Base-by-base conservation (phyloP, 2,888 invertebrate species). In the Cephus pygmeus region DNA sequence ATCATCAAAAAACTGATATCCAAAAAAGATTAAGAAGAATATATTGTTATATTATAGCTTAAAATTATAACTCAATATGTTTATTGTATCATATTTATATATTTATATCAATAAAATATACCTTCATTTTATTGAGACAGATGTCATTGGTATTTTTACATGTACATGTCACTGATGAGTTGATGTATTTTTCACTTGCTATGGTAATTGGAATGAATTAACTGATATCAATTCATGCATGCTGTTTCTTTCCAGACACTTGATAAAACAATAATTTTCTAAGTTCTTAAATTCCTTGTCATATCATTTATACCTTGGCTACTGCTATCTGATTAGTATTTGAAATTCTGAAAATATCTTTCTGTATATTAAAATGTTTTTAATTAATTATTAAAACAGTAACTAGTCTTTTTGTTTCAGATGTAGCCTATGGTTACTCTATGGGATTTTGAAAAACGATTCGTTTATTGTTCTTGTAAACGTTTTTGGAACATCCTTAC, bases 391-490 rank as follows among this genome's bases (percentile, higher is more conserved):
- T 23, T 23, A 35, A 69, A 34, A 15, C 76, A 73, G 77, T 73
- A 33, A 40, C 15, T 36, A 69, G 75, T 34, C 73, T 79, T 75
- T 83, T 77, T 81, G 75, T 93, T 93, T 79, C 92, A 96, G 96
- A 82, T 95, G 95, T 87, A 94, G 94, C 84, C 92, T 97, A 78
- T 97, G 97, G 97, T 91, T 97, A 56, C 92, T 95, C 75, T 98
- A 98, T 92, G 97, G 97, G 56, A 92, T 95, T 81, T 91, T 95
- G 77, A 96, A 96, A 85, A 91, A 93, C 82, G 97, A 97, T 88
- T 92, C 92, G 76, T 95, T 95, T 79, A 93, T 97, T 84, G 93
- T 96, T 76, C 91, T 95, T 86, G 96, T 97, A 0, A 98, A 98
- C 90, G 91, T 93, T 56, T 93, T 97, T 85, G 97, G 97, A 30